Conservation (phyloP, 1,140 invertebrate genomes). For the Papilio polytes region DNA sequence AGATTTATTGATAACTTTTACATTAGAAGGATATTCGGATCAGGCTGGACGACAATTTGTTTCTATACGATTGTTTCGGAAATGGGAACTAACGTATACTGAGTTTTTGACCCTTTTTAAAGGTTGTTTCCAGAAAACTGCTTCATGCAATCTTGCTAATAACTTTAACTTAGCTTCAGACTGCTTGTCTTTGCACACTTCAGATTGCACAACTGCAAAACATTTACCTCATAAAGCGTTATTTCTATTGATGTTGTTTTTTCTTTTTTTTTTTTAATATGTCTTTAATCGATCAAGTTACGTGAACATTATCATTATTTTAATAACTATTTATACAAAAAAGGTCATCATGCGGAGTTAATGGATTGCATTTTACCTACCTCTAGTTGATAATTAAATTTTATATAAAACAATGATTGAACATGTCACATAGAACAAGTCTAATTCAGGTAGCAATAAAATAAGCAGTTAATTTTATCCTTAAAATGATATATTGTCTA, state of each 20-base stretch:
- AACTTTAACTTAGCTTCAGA: background rate
- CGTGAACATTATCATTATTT: background rate
- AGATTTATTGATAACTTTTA: background rate
- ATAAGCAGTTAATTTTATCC: background rate
- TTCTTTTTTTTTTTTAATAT: background rate
- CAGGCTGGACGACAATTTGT: background rate
- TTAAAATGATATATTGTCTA: background rate
- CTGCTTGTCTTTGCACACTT: no score
- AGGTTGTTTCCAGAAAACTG: background rate
- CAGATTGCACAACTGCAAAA: background rate
- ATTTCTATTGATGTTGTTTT: background rate
- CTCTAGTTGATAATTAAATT: background rate
- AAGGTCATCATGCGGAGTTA: background rate
- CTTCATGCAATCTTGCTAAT: background rate
- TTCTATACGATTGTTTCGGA: background rate
- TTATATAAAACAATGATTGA: background rate
- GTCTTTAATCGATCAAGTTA: conserved; percentile 5
- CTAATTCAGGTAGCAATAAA: background rate
- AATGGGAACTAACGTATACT: no score
- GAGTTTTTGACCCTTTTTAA: background rate
- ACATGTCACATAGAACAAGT: background rate
- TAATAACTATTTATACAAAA: conserved; percentile 2
- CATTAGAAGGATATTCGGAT: background rate
- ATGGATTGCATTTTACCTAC: background rate
- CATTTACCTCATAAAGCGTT: background rate